A percentile compares a stretch with the other conserved stretches of the same genome.
These are phyloP conservation scores for Melanerpes aurifrons DNA, from an alignment of 2,113 vertebrate species.

Conservation along the genomic window DNA sequence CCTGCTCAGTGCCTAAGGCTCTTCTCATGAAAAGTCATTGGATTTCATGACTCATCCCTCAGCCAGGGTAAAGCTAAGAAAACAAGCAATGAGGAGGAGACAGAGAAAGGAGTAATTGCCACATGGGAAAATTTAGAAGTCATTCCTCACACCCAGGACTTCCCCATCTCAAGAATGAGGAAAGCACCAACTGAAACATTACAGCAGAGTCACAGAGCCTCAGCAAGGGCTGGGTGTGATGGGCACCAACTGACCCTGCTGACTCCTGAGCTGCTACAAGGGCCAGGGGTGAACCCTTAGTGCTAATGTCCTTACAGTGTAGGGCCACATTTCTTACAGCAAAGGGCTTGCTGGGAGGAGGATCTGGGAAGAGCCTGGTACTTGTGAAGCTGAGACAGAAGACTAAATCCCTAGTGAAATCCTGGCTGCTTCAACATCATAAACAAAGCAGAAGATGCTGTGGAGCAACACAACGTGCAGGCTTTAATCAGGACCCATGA, in stretches of 20 bases:
- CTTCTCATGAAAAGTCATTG: conserved; percentile 60
- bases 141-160: background rate
- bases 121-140: background rate
- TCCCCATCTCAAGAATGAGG: background rate
- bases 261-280: background rate
- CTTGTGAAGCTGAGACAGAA: background rate
- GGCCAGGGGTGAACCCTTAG: background rate
- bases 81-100: conserved; percentile 5
- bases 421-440: background rate
- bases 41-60: conserved; percentile 54
- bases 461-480: rapidly evolving
- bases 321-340: background rate
- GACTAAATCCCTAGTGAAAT: background rate
- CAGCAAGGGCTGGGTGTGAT: background rate
- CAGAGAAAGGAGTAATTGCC: background rate
- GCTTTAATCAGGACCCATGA: background rate
- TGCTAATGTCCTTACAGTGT: rapidly evolving
- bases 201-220: background rate
- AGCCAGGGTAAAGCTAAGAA: background rate
- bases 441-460: background rate
- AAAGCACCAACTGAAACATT: background rate
- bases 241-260: background rate
- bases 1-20: background rate
- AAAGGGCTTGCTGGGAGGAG: background rate
- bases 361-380: background rate